phyloP scores from a whole-genome alignment of 1,140 invertebrate genomes.

The Drosophila tropicalis region DNA sequence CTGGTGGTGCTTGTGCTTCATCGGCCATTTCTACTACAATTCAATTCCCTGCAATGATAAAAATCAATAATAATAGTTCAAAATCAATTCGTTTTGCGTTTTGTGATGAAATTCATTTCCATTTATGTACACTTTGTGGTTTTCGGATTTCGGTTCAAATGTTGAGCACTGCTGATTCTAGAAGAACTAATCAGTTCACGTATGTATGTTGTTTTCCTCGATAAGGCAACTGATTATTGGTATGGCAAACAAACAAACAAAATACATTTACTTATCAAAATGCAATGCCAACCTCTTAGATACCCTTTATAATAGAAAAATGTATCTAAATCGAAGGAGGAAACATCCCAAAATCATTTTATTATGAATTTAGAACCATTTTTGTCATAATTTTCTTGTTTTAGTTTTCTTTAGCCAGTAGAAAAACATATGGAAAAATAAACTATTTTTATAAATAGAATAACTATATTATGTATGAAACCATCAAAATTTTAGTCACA shows the following conservation, averaged over 20 bases:
- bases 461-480: neutral
- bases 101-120: constrained; percentile 31
- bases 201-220: neutral
- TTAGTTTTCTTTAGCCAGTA: neutral
- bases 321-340: too few relatives aligned
- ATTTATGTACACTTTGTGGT: too few relatives aligned
- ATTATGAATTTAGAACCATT: too few relatives aligned
- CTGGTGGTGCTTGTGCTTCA: constrained; percentile 82
- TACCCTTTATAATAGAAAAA: neutral
- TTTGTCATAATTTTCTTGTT: neutral
- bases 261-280: neutral
- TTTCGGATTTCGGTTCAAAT: neutral
- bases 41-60: constrained; percentile 51
- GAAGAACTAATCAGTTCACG: constrained; percentile 6
- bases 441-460: neutral
- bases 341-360: too few relatives aligned
- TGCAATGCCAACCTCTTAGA: neutral
- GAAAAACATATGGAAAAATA: neutral
- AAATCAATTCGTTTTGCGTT: constrained; percentile 20
- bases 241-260: constrained; percentile 2
- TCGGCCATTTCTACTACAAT: constrained; percentile 80
- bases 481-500: too few relatives aligned
- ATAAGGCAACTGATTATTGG: neutral
- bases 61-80: neutral
- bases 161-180: neutral